Conservation (phyloP, 2,888 invertebrate species). For the Rugalucina vietnamica region DNA sequence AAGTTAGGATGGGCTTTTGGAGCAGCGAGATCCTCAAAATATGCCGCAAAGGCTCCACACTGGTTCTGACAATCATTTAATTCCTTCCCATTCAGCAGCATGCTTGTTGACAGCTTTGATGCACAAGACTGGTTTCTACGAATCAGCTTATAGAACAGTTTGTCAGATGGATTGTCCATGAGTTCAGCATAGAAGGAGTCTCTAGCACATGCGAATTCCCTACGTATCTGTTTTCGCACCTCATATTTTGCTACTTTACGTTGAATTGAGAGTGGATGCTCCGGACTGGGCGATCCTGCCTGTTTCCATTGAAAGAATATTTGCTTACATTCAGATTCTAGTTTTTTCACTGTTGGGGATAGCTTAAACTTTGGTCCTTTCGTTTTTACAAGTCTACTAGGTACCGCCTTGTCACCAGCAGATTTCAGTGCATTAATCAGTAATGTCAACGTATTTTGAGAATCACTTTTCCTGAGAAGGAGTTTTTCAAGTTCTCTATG, state of each 20-base stretch:
- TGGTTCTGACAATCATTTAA: not conserved
- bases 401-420: not conserved
- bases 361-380: slow-evolving; percentile 13
- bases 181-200: slow-evolving; percentile 4
- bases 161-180: slow-evolving; percentile 15
- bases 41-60: not conserved
- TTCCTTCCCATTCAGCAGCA: not conserved
- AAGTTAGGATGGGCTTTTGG: slow-evolving; percentile 15
- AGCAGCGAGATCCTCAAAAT: slow-evolving; percentile 20
- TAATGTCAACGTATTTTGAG: not conserved
- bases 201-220: not conserved
- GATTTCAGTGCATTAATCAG: not conserved
- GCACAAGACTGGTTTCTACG: not conserved
- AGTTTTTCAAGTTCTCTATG: not conserved
- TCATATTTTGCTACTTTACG: slow-evolving; percentile 6
- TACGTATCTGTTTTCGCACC: slow-evolving; percentile 8
- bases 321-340: not conserved
- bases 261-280: slow-evolving; percentile 10
- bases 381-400: not conserved
- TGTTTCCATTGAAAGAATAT: not conserved
- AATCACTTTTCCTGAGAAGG: not conserved
- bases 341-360: not conserved
- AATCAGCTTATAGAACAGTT: slow-evolving; percentile 19
- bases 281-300: not conserved
- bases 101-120: not conserved